Base-by-base conservation (phyloP, 2,888 invertebrate genomes). In the Meganola albula region DNA sequence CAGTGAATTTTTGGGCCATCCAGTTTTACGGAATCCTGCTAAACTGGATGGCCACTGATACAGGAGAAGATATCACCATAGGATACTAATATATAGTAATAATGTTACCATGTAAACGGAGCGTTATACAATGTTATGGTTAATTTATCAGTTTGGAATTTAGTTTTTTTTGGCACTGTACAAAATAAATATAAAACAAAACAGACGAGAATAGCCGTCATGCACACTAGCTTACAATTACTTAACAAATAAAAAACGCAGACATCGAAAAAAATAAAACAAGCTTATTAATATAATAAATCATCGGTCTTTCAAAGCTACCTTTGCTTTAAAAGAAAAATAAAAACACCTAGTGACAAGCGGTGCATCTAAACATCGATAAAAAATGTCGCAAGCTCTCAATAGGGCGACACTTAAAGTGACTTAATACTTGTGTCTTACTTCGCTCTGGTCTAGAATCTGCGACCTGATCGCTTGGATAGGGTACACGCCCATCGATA, bases 401-500 rank as follows among this genome's bases (percentile, higher is more conserved):
- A 63, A 65, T 53, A 64, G 69, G 58, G 78, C 77, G 80, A 78
- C 78, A 73, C 66, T 63, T 67, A 72, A 69, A 53, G 53, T 63
- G 58, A 61, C 58, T 60, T 56, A 70, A 63, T 60, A 58, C 58
- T 68, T 63, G 87, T 92, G 85, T 92, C 95, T 96, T 95, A 96
- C 96, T 90, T 94, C 93, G 82, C 93, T 91, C 84, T 91, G 92
- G 87, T 91, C 91, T 80, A 94, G 91, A 83, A 95, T 93, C 88
- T 91, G 91, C 79, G 95, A 95, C 88, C 92, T 91, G 88, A 96
- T 89, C 87, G 91, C 91, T 89, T 95, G 93, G 82, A 94, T 93
- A 76, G 95, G 95, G 88, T 92, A 96, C 77, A 93, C 91, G 71
- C 96, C 96, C 93, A 95, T 93, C 65, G 95, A 93, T 65, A 94